Conservation (phyloP, 2,888 invertebrate genomes). For the Colletes collaris region DNA sequence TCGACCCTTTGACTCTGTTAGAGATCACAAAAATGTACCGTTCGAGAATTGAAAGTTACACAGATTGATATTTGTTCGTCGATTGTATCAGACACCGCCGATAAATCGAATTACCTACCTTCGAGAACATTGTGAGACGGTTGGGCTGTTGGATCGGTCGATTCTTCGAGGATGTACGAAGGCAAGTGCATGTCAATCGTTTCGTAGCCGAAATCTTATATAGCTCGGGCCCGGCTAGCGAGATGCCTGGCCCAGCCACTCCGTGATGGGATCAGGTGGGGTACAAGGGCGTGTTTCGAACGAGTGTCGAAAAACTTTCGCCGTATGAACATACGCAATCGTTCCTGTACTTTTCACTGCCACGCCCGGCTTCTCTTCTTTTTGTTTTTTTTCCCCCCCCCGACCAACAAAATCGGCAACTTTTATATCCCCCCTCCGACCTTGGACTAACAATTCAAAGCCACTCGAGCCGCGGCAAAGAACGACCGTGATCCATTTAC, state of each 20-base stretch:
- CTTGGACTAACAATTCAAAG: conserved; percentile 57
- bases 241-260: not conserved
- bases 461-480: conserved; percentile 10
- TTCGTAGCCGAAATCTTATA: conserved; percentile 71
- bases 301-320: conserved; percentile 60
- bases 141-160: conserved; percentile 15
- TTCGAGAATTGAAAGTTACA: not conserved
- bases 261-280: conserved; percentile 63
- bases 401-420: conserved; percentile 29
- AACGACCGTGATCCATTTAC: conserved; percentile 19
- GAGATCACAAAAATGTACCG: not conserved
- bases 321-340: conserved; percentile 30
- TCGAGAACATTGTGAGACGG: conserved; percentile 58
- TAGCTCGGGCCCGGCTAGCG: conserved; percentile 57
- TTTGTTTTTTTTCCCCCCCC: conserved; percentile 1
- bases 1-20: no score
- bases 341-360: conserved; percentile 28
- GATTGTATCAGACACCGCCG: no score
- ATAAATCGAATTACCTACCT: conserved; percentile 44
- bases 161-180: conserved; percentile 36
- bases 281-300: conserved; percentile 63
- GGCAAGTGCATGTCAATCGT: conserved; percentile 31
- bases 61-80: not conserved
- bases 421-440: conserved; percentile 32
- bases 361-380: conserved; percentile 40